Percentiles rank a stretch among this genome's conserved stretches.
Conservation (phyloP, 2,797 vertebrate species). For the Oceanodroma leucorhoa region DNA sequence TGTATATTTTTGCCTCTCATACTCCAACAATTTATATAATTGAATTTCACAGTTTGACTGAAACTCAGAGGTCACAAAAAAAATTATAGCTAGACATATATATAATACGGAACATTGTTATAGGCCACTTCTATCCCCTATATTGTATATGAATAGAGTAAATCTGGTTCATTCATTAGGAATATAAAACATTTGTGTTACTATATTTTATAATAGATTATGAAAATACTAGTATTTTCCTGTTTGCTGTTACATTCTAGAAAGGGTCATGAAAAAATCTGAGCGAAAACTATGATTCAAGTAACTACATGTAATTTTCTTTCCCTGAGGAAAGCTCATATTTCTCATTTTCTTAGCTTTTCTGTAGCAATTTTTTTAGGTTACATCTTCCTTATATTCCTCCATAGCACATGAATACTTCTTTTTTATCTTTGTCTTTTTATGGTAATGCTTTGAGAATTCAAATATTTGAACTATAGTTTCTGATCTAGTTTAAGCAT, state of each 20-base stretch:
- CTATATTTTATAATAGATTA: not conserved
- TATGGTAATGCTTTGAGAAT: not conserved
- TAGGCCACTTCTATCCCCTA: not conserved
- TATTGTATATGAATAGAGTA: not conserved
- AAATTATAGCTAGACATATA: not conserved
- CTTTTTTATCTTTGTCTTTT: slow-evolving; percentile 13
- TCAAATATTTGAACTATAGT: slow-evolving; percentile 15
- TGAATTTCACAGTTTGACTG: not conserved
- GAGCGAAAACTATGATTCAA: not conserved
- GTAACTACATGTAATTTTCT: not conserved
- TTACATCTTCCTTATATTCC: not conserved
- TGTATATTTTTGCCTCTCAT: not conserved
- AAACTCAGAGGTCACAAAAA: not conserved
- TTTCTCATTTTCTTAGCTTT: not conserved
- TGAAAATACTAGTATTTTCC: not conserved
- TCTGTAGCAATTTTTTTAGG: not conserved
- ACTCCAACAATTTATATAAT: not conserved
- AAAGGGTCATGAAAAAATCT: not conserved
- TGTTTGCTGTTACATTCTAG: not conserved
- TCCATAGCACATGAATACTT: not conserved
- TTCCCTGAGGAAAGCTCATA: not conserved
- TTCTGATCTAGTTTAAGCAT: not conserved
- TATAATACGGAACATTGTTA: not conserved
- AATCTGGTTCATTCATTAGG: not conserved
- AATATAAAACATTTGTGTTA: not conserved